A percentile compares a stretch with the other conserved stretches of the same genome.
These are phyloP conservation scores for Leptinotarsa undecemlineata DNA, from an alignment of 1,140 invertebrate species.

Conservation along the genomic window DNA sequence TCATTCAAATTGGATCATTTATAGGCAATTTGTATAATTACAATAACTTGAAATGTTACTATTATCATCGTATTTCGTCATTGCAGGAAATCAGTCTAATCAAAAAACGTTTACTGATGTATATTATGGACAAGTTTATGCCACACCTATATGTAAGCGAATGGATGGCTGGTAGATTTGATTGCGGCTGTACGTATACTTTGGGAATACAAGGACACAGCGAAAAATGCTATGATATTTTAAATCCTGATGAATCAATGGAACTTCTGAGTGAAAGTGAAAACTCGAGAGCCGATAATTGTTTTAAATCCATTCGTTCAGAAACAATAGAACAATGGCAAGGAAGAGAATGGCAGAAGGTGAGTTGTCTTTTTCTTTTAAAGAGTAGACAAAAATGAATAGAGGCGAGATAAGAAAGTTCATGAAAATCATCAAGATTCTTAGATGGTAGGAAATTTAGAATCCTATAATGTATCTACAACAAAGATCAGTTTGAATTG, in stretches of 20 bases:
- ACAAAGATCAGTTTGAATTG: no score
- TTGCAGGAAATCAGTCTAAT: conserved; percentile 38
- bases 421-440: no score
- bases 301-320: conserved; percentile 14
- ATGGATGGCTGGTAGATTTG: conserved; percentile 53
- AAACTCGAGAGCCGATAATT: conserved; percentile 21
- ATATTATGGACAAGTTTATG: conserved; percentile 50
- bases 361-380: conserved; percentile 26
- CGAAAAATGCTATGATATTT: conserved; percentile 5
- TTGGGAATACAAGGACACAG: conserved; percentile 30
- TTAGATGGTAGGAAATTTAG: no score
- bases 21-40: no score
- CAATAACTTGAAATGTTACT: no score
- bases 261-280: conserved; percentile 20
- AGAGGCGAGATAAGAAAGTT: no score
- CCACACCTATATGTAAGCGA: conserved; percentile 52
- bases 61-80: not conserved
- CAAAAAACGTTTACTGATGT: conserved; percentile 39
- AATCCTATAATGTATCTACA: no score
- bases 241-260: no score
- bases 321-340: conserved; percentile 36
- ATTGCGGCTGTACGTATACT: conserved; percentile 51
- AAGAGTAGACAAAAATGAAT: not conserved
- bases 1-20: no score
- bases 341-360: conserved; percentile 43